Evolutionary conservation across 2,797 vertebrate genomes (phyloP).

Genomic region (Ciconia nigra): DNA sequence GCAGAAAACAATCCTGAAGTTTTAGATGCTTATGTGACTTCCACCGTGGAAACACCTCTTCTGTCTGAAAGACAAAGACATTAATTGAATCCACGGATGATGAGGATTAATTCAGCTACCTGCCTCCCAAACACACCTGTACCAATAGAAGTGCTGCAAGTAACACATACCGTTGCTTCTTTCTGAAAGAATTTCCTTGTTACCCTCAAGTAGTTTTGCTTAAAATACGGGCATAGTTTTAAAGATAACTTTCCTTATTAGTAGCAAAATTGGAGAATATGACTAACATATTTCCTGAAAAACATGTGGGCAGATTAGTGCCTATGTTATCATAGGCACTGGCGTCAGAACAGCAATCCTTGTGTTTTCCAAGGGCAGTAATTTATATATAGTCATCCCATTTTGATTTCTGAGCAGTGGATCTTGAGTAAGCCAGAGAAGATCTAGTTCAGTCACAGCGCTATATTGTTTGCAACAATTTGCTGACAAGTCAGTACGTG

Average conservation of each 20-base stretch:
- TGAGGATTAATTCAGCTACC: conserved; percentile 78
- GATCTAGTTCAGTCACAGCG: neutral
- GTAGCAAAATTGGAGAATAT: neutral
- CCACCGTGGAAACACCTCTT: conserved; percentile 78
- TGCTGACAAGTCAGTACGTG: neutral
- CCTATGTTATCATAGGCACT: neutral
- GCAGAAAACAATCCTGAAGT: conserved; percentile 53
- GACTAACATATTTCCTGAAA: neutral
- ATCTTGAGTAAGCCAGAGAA: neutral
- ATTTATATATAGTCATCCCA: neutral
- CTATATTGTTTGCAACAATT: neutral
- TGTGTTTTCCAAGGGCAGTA: neutral
- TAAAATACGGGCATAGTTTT: neutral
- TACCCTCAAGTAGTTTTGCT: neutral
- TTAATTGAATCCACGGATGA: conserved; percentile 84
- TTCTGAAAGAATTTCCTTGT: neutral
- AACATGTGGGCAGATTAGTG: neutral
- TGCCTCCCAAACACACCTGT: conserved; percentile 78
- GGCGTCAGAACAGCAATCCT: neutral
- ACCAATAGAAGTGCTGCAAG: conserved; percentile 75
- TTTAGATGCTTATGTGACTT: conserved; percentile 73
- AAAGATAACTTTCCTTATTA: neutral
- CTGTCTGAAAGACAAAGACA: conserved; percentile 78
- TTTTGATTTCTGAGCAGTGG: neutral
- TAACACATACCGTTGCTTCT: conserved; percentile 4